phyloP scores from a whole-genome alignment of 2,888 invertebrate genomes.

The Morpho achilles region DNA sequence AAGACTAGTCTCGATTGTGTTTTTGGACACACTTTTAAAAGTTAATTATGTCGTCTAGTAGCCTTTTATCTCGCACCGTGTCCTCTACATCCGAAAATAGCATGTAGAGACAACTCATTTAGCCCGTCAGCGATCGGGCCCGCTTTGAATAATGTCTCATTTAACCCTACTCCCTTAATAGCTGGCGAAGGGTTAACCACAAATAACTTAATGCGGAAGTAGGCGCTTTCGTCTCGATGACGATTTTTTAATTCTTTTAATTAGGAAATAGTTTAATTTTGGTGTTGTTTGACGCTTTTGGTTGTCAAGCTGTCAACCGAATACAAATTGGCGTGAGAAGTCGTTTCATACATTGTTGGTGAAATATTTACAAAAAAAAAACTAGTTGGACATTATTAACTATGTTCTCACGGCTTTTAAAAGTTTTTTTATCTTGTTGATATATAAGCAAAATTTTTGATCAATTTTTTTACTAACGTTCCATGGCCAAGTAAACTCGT shows the following conservation, averaged over 20 bases:
- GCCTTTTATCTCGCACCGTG: constrained; percentile 27
- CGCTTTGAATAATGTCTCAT: constrained; percentile 77
- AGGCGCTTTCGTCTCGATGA: constrained; percentile 50
- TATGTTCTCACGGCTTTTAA: constrained; percentile 1
- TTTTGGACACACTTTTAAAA: constrained; percentile 20
- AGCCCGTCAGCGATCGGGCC: constrained; percentile 58
- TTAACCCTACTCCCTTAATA: constrained; percentile 76
- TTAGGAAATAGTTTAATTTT: constrained; percentile 77
- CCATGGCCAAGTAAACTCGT: too few species aligned
- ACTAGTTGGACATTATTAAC: constrained; percentile 9
- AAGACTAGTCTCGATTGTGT: constrained; percentile 17
- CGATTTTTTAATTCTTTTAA: constrained; percentile 73
- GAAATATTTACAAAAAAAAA: constrained; percentile 11
- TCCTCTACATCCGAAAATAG: constrained; percentile 67
- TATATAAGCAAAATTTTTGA: too few species aligned
- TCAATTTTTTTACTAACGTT: too few species aligned
- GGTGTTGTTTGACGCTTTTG: constrained; percentile 47
- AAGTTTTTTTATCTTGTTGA: too few species aligned
- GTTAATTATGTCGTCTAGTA: constrained; percentile 34
- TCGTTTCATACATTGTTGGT: constrained; percentile 17
- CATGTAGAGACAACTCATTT: constrained; percentile 75
- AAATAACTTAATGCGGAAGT: constrained; percentile 74
- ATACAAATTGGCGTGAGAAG: constrained; percentile 67
- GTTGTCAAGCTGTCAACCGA: constrained; percentile 48
- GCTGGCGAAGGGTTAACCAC: constrained; percentile 75